Evolutionary conservation across 1,140 invertebrate genomes (phyloP), one percentile per base, ranked within the genome.

Genomic region (Papilio glaucus): DNA sequence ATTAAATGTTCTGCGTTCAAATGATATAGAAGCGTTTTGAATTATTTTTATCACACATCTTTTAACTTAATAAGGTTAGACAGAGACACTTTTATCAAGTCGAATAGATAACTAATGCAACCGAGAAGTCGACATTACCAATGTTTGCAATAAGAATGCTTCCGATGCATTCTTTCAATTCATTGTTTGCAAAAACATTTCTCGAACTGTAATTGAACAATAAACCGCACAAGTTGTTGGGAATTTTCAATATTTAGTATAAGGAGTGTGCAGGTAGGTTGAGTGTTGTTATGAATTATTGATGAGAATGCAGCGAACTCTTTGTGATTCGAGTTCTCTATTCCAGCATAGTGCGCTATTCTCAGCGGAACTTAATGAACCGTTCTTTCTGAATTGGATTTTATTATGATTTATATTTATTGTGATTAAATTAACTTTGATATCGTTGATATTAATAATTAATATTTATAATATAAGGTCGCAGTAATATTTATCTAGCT

Each of bases 221-320:
- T 26, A 57, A 24, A 4, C 9, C 21, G 9, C 21, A 24, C 3
- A 5, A 24, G 10, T 57, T 57, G 49, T 57, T 57, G 49, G 49
- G 49, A 57, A 24, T 13, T 57, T 57, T 57, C 49, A 57, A 57
- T 18, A 57, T 57, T 57, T 26, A 33, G 29, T 15, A 37, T 65
- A 13, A 38, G 33, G n/a, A 9, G 62, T 65, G 15, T 6, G 3
- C 62, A 65, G 62, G 33, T 65, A 65, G 29, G 33, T 37, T 37
- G 39, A 65, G 29, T 65, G 15, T 63, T 63, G 61, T 65, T 21
- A 65, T 65, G 62, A 65, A 65, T 65, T 38, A 65, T 65, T 39
- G 62, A 65, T 65, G 37, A 65, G 33, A 37, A 24, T 26, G 49
- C 29, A 61, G 24, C 29, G 60, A 33, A 37, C 60, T 61, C 60